A percentile compares a stretch with the other conserved stretches of the same genome.
Evolutionary conservation across 30 jellyfish, hydroid and myxozoan genomes (phyloP).

Genomic region (Sanderia malayensis): DNA sequence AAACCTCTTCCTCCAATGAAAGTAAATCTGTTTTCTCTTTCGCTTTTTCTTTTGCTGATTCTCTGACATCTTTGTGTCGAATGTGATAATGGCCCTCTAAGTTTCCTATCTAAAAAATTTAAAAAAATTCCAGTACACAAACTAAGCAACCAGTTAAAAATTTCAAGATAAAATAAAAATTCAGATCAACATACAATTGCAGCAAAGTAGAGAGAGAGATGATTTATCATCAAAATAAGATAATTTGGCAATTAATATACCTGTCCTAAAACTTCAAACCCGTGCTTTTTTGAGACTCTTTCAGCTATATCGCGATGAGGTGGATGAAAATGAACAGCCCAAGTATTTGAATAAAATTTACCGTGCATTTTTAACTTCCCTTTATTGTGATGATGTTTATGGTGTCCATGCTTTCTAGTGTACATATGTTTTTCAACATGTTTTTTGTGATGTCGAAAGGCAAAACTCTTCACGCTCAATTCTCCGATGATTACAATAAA

Average conservation of each 20-base stretch:
- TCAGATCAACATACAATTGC: too few species aligned
- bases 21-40: constrained; percentile 69
- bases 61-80: constrained; percentile 76
- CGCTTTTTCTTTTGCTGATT: constrained; percentile 57
- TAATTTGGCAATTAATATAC: constrained; percentile 26
- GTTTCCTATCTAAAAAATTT: constrained; percentile 78
- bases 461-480: constrained; percentile 21
- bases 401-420: constrained; percentile 33
- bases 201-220: too few species aligned
- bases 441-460: constrained; percentile 32
- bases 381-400: constrained; percentile 23
- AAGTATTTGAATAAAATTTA: constrained; percentile 79
- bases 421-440: constrained; percentile 43
- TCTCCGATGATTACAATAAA: constrained; percentile 44
- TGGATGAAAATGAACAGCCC: constrained; percentile 98
- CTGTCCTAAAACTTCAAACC: constrained; percentile 91
- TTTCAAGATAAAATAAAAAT: too few species aligned
- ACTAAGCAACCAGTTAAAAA: background rate
- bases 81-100: constrained; percentile 88
- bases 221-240: background rate
- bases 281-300: constrained; percentile 88
- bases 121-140: background rate
- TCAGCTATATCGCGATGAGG: constrained; percentile 92
- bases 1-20: constrained; percentile 80
- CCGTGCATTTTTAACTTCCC: constrained; percentile 33